Evolutionary conservation across 2,888 invertebrate species (phyloP).

Genomic region (Onthophagus sagittarius): DNA sequence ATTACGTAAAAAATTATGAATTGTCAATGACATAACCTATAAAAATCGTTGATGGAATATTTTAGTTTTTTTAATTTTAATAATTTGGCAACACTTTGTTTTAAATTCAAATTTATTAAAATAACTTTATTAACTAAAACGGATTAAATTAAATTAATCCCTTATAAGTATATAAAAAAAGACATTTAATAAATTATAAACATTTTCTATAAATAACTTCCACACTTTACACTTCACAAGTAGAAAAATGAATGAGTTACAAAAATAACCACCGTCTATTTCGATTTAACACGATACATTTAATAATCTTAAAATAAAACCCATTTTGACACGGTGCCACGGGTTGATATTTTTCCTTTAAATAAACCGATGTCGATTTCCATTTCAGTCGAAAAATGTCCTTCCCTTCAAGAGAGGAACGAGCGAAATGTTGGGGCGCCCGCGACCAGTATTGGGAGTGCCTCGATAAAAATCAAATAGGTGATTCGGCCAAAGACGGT

Average conservation of each 20-base stretch:
- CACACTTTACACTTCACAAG: neutral
- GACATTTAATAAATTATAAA: no score
- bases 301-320: neutral
- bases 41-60: neutral
- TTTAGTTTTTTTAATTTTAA: neutral
- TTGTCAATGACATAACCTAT: conserved; percentile 10
- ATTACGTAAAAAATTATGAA: conserved; percentile 9
- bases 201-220: neutral
- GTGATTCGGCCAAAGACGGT: conserved; percentile 52
- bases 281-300: neutral
- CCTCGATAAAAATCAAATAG: conserved; percentile 65
- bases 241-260: neutral
- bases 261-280: neutral
- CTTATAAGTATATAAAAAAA: no score
- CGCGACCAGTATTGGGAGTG: conserved; percentile 90
- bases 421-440: conserved; percentile 78
- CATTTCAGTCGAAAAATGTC: conserved; percentile 56
- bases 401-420: conserved; percentile 75
- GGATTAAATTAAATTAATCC: neutral
- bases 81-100: neutral
- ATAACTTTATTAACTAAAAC: neutral
- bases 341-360: conserved; percentile 7
- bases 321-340: conserved; percentile 21
- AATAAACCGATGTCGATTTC: neutral
- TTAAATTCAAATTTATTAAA: neutral